Base-by-base conservation (phyloP, 2,113 vertebrate genomes). In the Hydrolagus affinis region DNA sequence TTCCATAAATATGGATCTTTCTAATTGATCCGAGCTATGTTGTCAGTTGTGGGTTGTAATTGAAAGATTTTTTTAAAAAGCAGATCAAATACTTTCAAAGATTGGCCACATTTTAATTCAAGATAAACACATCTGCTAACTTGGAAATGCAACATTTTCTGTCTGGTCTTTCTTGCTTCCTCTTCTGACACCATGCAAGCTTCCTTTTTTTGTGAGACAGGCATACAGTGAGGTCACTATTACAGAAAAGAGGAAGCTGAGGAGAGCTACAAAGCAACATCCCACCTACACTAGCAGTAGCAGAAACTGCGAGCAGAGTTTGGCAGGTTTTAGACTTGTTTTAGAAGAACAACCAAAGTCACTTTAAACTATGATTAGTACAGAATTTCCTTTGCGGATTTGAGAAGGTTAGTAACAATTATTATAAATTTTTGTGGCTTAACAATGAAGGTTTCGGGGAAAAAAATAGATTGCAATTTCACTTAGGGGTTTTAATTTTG, bases 201-300 rank as follows among this genome's bases (percentile, higher is more conserved):
- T 83, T 83, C 78, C 78, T 80, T 83, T 66, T 83, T 80, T 59
- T 83, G 62, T 4, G 62, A 83, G 78, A 30, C 60, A 66, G 78
- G 25, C 32, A 32, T 83, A 25, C 59, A 66, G 62, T 83, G 78
- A 83, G 62, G 78, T 83, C 78, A 83, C 28, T 68, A 64, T 64
- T 83, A 83, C 32, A 66, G 60, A 83, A 83, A 83, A 66, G 7
- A 83, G 78, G 78, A 83, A 83, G 78, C 66, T 83, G 78, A 83
- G 32, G 32, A 75, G 60, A 66, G 25, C 14, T 83, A 0, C 62
- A 83, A 83, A 68, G 23, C 25, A 83, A 28, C 62, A 66, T 64
- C 23, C 28, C 19, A 9, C 25, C 25, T 28, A 66, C 62, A 66
- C 8, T 83, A 17, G 44, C 11, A 21, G 7, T 64, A 66, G 28